These are phyloP conservation scores for Panagrolaimus sp. DNA, from an alignment of 1,140 invertebrate species.

Conservation along the genomic window DNA sequence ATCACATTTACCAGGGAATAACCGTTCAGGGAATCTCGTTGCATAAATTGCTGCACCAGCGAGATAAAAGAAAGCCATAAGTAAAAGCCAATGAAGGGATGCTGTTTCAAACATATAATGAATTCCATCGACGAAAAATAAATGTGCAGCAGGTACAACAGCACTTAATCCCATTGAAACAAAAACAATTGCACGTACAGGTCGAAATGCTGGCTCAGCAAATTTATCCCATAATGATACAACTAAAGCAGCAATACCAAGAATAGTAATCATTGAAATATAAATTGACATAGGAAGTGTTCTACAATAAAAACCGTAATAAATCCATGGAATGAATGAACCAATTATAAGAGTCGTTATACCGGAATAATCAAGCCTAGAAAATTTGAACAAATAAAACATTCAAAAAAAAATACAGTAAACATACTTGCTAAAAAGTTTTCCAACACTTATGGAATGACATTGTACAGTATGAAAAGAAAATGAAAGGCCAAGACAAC, in stretches of 20 bases:
- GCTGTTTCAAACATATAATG: conserved; percentile 65
- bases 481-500: conserved; percentile 94
- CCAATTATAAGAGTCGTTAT: conserved; percentile 96
- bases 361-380: conserved; percentile 92
- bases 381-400: conserved; percentile 34
- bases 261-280: conserved; percentile 69
- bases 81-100: conserved; percentile 84
- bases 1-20: conserved; percentile 99
- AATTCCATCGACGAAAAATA: conserved; percentile 63
- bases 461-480: conserved; percentile 96
- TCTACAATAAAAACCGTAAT: conserved; percentile 95
- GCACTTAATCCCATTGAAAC: conserved; percentile 50
- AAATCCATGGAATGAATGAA: conserved; percentile 97
- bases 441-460: conserved; percentile 87
- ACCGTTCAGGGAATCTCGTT: conserved; percentile 85
- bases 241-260: conserved; percentile 85
- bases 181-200: conserved; percentile 70
- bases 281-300: conserved; percentile 60
- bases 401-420: conserved; percentile 9
- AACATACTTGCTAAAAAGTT: conserved; percentile 86
- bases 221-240: conserved; percentile 97
- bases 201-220: conserved; percentile 80
- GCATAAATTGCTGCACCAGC: conserved; percentile 89
- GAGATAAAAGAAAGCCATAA: conserved; percentile 94
- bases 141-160: conserved; percentile 63